Percentiles rank a stretch among this genome's conserved stretches.
Evolutionary conservation across 2,113 vertebrate species (phyloP).

Genomic region (Nycticebus coucang): DNA sequence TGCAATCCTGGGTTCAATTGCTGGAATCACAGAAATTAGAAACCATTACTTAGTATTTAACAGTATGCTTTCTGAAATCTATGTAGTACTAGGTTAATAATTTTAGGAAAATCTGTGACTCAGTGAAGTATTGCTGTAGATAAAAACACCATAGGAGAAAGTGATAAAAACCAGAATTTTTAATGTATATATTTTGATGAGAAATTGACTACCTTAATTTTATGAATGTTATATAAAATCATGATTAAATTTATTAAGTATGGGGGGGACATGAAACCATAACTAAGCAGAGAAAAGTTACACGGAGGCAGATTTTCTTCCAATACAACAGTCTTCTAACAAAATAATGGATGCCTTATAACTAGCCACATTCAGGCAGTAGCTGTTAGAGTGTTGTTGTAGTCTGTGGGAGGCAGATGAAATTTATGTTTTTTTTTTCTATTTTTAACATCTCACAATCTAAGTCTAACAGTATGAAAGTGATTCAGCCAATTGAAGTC

Average conservation of each 20-base stretch:
- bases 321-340: neutral
- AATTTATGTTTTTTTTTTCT: slow-evolving; percentile 12
- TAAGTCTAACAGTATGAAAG: slow-evolving; percentile 41
- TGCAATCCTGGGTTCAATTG: neutral
- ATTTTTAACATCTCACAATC: slow-evolving; percentile 48
- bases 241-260: neutral
- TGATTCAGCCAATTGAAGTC: neutral
- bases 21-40: neutral
- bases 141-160: neutral
- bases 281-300: neutral
- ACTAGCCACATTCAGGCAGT: slow-evolving; percentile 21
- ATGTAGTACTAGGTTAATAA: neutral
- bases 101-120: neutral
- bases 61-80: neutral
- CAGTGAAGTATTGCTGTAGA: neutral
- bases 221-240: neutral
- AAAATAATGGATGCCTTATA: neutral
- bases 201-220: neutral
- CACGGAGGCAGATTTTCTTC: neutral
- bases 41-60: neutral
- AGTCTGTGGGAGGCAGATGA: slow-evolving; percentile 30
- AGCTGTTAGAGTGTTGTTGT: neutral
- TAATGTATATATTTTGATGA: neutral
- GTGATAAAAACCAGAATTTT: neutral
- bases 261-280: neutral